A percentile compares a stretch with the other conserved stretches of the same genome.
Evolutionary conservation across 2,113 vertebrate species (phyloP).

Genomic region (Bos javanicus): DNA sequence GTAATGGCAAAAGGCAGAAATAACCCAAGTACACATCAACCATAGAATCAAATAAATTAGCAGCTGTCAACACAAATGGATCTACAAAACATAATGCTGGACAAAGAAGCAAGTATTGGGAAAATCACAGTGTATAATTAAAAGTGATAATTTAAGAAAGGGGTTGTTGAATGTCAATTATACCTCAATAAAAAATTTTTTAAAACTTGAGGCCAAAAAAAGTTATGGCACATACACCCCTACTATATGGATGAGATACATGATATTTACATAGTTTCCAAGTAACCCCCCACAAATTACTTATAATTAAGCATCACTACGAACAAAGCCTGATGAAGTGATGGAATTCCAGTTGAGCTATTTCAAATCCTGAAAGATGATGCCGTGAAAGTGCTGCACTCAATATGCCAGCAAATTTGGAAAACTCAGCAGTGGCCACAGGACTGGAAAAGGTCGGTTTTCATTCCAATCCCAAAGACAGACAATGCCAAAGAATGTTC

Average conservation of each 20-base stretch:
- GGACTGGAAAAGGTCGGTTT: too few species aligned
- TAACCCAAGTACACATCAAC: neutral
- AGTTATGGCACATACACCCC: neutral
- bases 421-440: too few species aligned
- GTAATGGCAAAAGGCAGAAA: neutral
- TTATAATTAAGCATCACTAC: neutral
- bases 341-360: too few species aligned
- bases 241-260: fast-evolving
- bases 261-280: neutral
- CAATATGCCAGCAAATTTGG: too few species aligned
- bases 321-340: too few species aligned
- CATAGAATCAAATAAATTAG: neutral
- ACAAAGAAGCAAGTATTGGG: neutral
- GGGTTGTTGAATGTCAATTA: neutral
- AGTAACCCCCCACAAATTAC: neutral
- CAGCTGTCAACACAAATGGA: neutral
- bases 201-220: neutral
- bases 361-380: too few species aligned
- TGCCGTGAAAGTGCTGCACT: too few species aligned
- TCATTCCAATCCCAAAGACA: too few species aligned
- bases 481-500: too few species aligned
- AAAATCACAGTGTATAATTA: neutral
- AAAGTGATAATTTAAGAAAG: neutral
- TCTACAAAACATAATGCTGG: neutral
- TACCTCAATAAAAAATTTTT: neutral